phyloP scores from a whole-genome alignment of 1,140 invertebrate genomes.

The Drosophila punjabiensis region DNA sequence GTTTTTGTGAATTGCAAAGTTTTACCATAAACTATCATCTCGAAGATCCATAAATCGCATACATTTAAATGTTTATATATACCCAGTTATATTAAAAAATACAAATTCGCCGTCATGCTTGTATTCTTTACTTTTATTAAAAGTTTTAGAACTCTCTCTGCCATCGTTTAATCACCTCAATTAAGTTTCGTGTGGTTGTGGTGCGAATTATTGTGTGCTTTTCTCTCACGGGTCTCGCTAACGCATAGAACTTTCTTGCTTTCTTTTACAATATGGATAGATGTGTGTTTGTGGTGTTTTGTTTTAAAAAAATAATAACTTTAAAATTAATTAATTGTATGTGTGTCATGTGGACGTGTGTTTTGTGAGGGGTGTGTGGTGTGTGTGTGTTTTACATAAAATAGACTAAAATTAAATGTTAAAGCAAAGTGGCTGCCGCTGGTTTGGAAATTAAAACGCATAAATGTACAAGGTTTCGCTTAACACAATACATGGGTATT shows the following conservation, averaged over 20 bases:
- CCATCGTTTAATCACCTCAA: slow-evolving; percentile 48
- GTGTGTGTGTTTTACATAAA: slow-evolving; percentile 53
- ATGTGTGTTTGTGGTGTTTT: slow-evolving; percentile 28
- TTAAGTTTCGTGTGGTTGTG: slow-evolving; percentile 58
- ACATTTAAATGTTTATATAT: no score
- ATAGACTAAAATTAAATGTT: slow-evolving; percentile 63
- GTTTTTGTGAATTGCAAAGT: no score
- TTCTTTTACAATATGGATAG: slow-evolving; percentile 64
- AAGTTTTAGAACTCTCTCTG: slow-evolving; percentile 63
- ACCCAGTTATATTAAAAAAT: slow-evolving; percentile 5
- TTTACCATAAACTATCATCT: not conserved
- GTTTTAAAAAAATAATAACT: slow-evolving; percentile 78
- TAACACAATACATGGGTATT: slow-evolving; percentile 48
- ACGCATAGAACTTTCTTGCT: slow-evolving; percentile 38
- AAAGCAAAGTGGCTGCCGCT: slow-evolving; percentile 64
- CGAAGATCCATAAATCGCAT: not conserved
- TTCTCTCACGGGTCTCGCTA: slow-evolving; percentile 27
- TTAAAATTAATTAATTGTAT: slow-evolving; percentile 75
- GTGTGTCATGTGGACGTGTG: slow-evolving; percentile 57
- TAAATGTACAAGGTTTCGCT: slow-evolving; percentile 68
- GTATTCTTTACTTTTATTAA: slow-evolving; percentile 77
- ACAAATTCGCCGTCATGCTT: slow-evolving; percentile 14
- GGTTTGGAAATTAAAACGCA: slow-evolving; percentile 40
- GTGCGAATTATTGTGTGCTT: slow-evolving; percentile 52
- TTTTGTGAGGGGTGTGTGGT: slow-evolving; percentile 26